These are phyloP conservation scores for Polymixis flavicincta DNA, from an alignment of 2,888 invertebrate genomes.

Conservation along the genomic window DNA sequence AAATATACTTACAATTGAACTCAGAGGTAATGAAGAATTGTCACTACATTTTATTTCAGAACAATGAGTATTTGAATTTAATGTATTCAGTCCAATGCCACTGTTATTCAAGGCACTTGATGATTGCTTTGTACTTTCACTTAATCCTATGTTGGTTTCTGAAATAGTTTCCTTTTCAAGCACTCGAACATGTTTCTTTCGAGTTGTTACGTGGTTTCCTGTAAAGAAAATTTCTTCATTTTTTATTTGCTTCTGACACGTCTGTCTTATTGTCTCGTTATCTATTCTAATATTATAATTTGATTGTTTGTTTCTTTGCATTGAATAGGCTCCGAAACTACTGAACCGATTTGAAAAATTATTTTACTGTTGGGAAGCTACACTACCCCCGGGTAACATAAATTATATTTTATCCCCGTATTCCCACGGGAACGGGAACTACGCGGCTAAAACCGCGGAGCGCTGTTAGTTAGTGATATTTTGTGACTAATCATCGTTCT, in stretches of 20 bases:
- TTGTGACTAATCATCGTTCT: neutral
- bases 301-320: too few species aligned
- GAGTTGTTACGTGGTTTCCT: constrained; percentile 73
- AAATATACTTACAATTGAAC: constrained; percentile 67
- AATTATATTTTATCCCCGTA: too few species aligned
- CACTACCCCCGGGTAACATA: too few species aligned
- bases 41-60: constrained; percentile 55
- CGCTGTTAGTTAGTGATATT: neutral
- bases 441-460: too few species aligned
- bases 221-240: constrained; percentile 41
- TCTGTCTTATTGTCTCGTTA: neutral
- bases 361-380: too few species aligned
- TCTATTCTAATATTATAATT: too few species aligned
- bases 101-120: constrained; percentile 33
- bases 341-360: too few species aligned
- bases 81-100: constrained; percentile 37
- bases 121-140: constrained; percentile 43
- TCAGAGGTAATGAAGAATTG: constrained; percentile 57
- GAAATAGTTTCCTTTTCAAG: constrained; percentile 66
- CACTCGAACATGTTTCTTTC: constrained; percentile 70
- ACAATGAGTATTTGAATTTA: constrained; percentile 48
- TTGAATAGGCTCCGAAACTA: too few species aligned
- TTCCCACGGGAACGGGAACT: too few species aligned
- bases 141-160: constrained; percentile 50
- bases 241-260: neutral